phyloP scores from a whole-genome alignment of 92 coral and sea anemone species.

The Pocillopora grandis region DNA sequence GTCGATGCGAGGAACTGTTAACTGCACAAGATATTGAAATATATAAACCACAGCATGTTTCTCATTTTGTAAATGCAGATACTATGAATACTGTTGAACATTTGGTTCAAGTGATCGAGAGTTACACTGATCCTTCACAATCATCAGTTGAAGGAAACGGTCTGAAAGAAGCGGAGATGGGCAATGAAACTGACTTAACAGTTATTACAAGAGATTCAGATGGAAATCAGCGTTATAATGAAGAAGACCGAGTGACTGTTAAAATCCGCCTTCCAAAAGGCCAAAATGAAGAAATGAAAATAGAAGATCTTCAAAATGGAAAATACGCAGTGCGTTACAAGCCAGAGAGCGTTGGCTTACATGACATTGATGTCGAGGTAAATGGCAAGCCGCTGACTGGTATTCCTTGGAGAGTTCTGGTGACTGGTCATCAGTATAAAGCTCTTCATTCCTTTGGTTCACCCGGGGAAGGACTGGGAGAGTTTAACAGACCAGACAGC shows the following conservation, averaged over 20 bases:
- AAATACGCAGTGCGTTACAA: conserved; percentile 33
- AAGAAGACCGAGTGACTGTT: not conserved
- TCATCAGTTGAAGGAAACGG: not conserved
- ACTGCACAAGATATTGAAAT: not conserved
- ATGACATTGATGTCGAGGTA: conserved; percentile 19
- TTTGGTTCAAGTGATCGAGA: not conserved
- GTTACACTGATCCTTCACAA: not conserved
- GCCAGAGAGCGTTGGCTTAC: conserved; percentile 36
- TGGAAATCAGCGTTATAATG: not conserved
- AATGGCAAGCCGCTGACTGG: conserved; percentile 39
- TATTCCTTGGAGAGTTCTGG: conserved; percentile 47
- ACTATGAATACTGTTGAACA: too few relatives aligned
- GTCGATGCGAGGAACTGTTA: not conserved
- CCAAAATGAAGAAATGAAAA: conserved; percentile 1
- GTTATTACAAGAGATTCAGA: not conserved
- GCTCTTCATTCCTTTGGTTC: not conserved
- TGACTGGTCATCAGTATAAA: conserved; percentile 11
- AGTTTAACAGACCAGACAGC: not conserved
- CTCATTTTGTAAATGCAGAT: not conserved
- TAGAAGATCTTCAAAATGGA: conserved; percentile 50
- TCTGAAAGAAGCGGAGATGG: not conserved
- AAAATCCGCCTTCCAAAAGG: conserved; percentile 19
- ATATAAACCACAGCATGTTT: not conserved
- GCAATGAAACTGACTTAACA: not conserved
- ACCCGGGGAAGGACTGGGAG: not conserved